These are phyloP conservation scores for Cactoblastis cactorum DNA, from an alignment of 2,888 invertebrate genomes.

Conservation along the genomic window DNA sequence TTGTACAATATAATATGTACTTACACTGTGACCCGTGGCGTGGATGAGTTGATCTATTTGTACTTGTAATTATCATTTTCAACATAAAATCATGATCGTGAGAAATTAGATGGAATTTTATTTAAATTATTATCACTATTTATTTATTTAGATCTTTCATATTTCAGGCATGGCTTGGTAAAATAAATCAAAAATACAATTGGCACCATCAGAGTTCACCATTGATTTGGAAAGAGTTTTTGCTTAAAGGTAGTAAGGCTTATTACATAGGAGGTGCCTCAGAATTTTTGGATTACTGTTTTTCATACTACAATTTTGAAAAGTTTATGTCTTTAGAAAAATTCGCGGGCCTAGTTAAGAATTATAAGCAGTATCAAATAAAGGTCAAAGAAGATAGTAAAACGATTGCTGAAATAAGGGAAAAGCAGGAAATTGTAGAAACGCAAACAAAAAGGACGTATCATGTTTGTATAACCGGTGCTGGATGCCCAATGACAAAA, in stretches of 20 bases:
- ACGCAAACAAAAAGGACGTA: slow-evolving; percentile 28
- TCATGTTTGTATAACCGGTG: slow-evolving; percentile 56
- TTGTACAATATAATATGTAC: too few relatives aligned
- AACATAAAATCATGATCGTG: too few relatives aligned
- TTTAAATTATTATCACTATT: too few relatives aligned
- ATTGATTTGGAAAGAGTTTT: slow-evolving; percentile 81
- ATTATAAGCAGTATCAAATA: slow-evolving; percentile 44
- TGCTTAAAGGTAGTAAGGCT: slow-evolving; percentile 73
- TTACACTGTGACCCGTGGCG: too few relatives aligned
- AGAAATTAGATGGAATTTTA: not conserved
- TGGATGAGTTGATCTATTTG: too few relatives aligned
- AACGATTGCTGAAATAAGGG: slow-evolving; percentile 24
- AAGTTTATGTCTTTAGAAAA: slow-evolving; percentile 46
- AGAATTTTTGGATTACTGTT: slow-evolving; percentile 81
- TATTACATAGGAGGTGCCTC: slow-evolving; percentile 79
- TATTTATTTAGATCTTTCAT: too few relatives aligned
- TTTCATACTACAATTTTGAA: slow-evolving; percentile 78
- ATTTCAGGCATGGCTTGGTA: slow-evolving; percentile 68
- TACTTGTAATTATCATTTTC: too few relatives aligned
- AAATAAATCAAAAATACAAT: slow-evolving; percentile 68
- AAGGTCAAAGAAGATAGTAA: slow-evolving; percentile 34
- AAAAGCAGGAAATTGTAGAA: slow-evolving; percentile 16
- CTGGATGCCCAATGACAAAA: slow-evolving; percentile 47
- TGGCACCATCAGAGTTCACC: slow-evolving; percentile 80
- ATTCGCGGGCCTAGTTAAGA: slow-evolving; percentile 44